phyloP scores from a whole-genome alignment of 1,140 invertebrate genomes.

The Dinoponera quadriceps region DNA sequence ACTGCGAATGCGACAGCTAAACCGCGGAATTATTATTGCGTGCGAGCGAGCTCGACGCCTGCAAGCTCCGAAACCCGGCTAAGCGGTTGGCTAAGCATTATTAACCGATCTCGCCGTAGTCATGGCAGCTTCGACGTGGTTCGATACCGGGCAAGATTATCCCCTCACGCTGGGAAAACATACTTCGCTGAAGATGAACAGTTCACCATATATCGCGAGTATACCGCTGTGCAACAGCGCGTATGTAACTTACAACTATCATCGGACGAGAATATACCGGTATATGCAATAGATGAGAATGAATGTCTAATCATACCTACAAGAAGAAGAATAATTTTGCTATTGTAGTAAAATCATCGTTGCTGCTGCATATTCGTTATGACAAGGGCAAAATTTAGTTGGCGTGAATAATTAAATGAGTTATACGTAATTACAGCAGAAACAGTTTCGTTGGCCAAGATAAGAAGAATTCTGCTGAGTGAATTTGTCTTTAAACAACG shows the following conservation, averaged over 20 bases:
- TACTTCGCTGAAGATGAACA: conserved; percentile 6
- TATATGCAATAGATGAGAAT: neutral
- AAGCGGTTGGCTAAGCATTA: conserved; percentile 5
- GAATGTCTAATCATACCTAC: neutral
- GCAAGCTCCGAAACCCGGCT: conserved; percentile 26
- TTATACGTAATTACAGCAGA: no score
- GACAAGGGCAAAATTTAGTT: no score
- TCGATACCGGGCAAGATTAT: conserved; percentile 33
- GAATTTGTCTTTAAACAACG: no score
- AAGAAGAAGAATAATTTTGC: no score
- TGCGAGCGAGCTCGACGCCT: neutral
- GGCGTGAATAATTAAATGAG: no score
- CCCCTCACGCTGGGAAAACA: conserved; percentile 15
- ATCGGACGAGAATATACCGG: conserved; percentile 4
- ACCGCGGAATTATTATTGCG: conserved; percentile 50
- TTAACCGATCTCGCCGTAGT: conserved; percentile 33
- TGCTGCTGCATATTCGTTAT: no score
- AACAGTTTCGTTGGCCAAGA: no score
- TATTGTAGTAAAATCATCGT: no score
- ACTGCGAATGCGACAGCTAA: conserved; percentile 9
- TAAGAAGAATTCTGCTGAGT: no score
- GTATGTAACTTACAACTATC: neutral
- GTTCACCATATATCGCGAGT: neutral
- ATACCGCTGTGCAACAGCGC: no score
- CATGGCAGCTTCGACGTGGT: conserved; percentile 4